These are phyloP conservation scores for Xestia rhomboidea DNA, from an alignment of 2,888 invertebrate genomes.

Conservation along the genomic window DNA sequence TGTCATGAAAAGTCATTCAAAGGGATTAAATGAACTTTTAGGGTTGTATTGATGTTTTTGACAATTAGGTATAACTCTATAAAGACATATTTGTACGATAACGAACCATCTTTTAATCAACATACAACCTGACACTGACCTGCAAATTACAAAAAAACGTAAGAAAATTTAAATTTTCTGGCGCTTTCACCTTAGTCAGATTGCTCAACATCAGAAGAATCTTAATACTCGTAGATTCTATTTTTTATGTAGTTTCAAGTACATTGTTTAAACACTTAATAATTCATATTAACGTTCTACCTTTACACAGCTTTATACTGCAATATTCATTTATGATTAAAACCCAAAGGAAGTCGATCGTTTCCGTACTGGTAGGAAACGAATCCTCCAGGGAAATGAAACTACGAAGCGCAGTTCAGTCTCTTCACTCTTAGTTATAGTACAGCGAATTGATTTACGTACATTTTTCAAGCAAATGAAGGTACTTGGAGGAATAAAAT, in stretches of 20 bases:
- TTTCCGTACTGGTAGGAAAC: slow-evolving; percentile 80
- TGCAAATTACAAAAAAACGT: too few species aligned
- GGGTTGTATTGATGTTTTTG: too few species aligned
- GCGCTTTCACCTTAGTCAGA: too few species aligned
- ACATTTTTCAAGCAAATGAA: slow-evolving; percentile 49
- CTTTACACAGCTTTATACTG: slow-evolving; percentile 62
- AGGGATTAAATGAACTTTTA: too few species aligned
- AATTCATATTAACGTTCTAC: slow-evolving; percentile 13
- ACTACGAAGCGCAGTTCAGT: slow-evolving; percentile 68
- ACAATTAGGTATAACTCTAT: too few species aligned
- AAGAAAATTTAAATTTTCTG: too few species aligned
- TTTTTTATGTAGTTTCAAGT: neutral
- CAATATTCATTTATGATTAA: slow-evolving; percentile 84
- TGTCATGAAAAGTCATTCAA: too few species aligned
- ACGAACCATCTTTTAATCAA: too few species aligned
- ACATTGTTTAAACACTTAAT: neutral
- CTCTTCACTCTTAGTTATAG: slow-evolving; percentile 69
- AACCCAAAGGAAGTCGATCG: slow-evolving; percentile 76
- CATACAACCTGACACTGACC: too few species aligned
- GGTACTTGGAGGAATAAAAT: slow-evolving; percentile 10
- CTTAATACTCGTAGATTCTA: neutral
- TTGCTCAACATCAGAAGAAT: neutral
- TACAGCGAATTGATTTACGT: slow-evolving; percentile 73
- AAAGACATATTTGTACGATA: too few species aligned
- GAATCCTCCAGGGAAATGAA: slow-evolving; percentile 81